Conservation (phyloP, 2,797 vertebrate species). For the Phataginus tetradactyla region DNA sequence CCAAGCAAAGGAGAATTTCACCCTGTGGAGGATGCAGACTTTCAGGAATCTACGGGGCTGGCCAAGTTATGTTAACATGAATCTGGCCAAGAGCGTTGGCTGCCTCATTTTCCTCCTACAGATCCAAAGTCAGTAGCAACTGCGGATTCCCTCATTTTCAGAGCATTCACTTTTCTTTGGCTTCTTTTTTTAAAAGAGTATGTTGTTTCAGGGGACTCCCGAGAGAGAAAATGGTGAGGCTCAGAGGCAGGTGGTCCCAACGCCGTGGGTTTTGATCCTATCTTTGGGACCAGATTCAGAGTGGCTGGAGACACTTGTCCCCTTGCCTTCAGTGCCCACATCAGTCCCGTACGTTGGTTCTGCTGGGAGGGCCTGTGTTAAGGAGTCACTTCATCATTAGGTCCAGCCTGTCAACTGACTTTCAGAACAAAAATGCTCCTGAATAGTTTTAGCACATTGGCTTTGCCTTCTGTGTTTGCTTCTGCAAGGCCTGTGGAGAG, state of each 20-base stretch:
- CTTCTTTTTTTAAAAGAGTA: neutral
- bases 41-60: conserved; percentile 34
- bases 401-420: neutral
- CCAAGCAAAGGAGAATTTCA: neutral
- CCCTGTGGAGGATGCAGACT: conserved; percentile 32
- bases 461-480: neutral
- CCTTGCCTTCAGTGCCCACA: neutral
- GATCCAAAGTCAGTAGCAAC: conserved; percentile 12
- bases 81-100: conserved; percentile 36
- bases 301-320: neutral
- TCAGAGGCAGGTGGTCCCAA: neutral
- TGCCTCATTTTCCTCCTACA: neutral
- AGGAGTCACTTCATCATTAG: neutral
- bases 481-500: neutral
- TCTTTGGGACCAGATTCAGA: neutral
- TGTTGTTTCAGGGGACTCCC: neutral
- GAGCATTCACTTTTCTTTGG: neutral
- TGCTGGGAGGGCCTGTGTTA: neutral
- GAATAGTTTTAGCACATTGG: neutral
- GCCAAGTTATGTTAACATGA: conserved; percentile 23
- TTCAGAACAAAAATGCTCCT: neutral
- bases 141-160: neutral
- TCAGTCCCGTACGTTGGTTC: neutral
- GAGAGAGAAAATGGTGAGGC: neutral
- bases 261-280: neutral